Evolutionary conservation across 92 coral and sea anemone genomes (phyloP).

Genomic region (Epizoanthus ramosus): DNA sequence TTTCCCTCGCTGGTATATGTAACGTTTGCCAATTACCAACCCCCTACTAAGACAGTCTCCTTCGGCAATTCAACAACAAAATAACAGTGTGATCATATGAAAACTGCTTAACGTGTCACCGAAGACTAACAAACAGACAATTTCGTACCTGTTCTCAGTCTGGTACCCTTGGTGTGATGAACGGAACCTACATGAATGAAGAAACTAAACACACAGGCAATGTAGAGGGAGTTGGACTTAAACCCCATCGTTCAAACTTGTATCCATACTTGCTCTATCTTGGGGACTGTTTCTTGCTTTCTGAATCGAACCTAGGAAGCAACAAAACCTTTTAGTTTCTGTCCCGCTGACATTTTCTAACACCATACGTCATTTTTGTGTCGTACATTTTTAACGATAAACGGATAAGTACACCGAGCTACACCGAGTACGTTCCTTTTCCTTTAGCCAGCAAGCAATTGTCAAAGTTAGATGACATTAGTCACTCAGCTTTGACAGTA

Average conservation of each 20-base stretch:
- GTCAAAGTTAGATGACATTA: too few relatives aligned
- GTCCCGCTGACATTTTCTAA: neutral
- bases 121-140: neutral
- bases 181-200: neutral
- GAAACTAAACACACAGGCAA: neutral
- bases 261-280: constrained; percentile 6
- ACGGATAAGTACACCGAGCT: neutral
- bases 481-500: too few relatives aligned
- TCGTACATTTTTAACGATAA: constrained; percentile 27
- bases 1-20: too few relatives aligned
- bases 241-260: constrained; percentile 21
- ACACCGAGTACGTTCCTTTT: too few relatives aligned
- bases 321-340: neutral
- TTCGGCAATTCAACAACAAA: too few relatives aligned
- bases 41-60: too few relatives aligned
- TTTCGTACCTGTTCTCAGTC: constrained; percentile 4
- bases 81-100: too few relatives aligned
- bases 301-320: neutral
- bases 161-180: neutral
- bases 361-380: constrained; percentile 24
- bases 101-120: too few relatives aligned
- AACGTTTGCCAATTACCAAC: too few relatives aligned
- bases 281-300: neutral
- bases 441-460: too few relatives aligned
- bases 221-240: neutral